A percentile compares a stretch with the other conserved stretches of the same genome.
phyloP scores from a whole-genome alignment of 2,888 invertebrate genomes.

The Lypha dubia region DNA sequence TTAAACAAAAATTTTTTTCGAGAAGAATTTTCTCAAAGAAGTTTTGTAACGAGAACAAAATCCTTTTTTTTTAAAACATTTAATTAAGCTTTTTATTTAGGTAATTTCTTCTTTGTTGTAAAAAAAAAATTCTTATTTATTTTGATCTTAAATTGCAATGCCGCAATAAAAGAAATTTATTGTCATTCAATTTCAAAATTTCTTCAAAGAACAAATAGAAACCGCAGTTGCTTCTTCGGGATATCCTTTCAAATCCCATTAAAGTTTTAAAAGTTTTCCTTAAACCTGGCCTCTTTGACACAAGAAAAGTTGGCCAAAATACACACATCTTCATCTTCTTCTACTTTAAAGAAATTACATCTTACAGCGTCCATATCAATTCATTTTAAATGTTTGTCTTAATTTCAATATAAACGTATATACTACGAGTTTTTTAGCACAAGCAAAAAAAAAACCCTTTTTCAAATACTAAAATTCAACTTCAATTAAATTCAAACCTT shows the following conservation, averaged over 20 bases:
- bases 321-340: not conserved
- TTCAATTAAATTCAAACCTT: conserved; percentile 71
- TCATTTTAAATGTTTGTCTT: conserved; percentile 58
- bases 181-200: not conserved
- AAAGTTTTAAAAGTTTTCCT: conserved; percentile 32
- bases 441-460: conserved; percentile 15
- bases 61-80: too few species aligned
- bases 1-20: too few species aligned
- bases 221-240: conserved; percentile 21
- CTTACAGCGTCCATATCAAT: conserved; percentile 66
- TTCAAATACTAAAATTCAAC: conserved; percentile 56
- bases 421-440: not conserved
- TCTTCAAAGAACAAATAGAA: conserved; percentile 18
- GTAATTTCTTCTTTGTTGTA: not conserved
- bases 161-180: not conserved
- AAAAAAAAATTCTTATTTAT: not conserved
- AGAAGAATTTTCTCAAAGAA: too few species aligned
- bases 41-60: too few species aligned
- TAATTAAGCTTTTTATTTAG: too few species aligned
- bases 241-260: conserved; percentile 17
- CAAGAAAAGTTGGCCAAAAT: not conserved
- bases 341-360: conserved; percentile 43
- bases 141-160: not conserved
- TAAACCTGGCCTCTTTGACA: not conserved
- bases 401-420: not conserved